Evolutionary conservation across 2,113 vertebrate genomes (phyloP), one percentile per base, ranked within the genome.

Genomic region (Ranitomeya imitator): DNA sequence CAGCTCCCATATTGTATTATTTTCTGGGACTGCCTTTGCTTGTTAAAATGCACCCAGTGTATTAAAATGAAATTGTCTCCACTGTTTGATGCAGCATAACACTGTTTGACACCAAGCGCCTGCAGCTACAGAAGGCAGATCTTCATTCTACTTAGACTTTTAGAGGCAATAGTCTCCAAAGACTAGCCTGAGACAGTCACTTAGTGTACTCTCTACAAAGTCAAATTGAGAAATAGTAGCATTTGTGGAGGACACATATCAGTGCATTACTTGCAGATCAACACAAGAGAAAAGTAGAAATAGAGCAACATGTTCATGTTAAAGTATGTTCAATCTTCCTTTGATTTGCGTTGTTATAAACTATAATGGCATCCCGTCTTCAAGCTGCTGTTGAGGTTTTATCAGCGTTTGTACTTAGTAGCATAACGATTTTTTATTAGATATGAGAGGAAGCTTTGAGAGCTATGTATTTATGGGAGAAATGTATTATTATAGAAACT

Each of bases 41-140:
- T 92, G 91, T 93, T 94, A 93, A 93, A 92, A 91, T 89, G 91
- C 91, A 89, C 90, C 92, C 93, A 63, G 9, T 93, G 92, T 93
- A 93, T 95, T 92, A 93, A 93, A 94, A 94, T 93, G 93, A 93
- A 94, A 94, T 93, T 94, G 93, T 94, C 93, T 92, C 91, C 93
- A 91, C 93, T 92, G 93, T 91, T 92, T 92, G 92, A 92, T 92
- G 89, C 93, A 89, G 88, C 85, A 15, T 93, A 94, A 93, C 91
- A 57, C 90, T 91, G 89, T 91, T 95, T 94, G 94, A 95, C 93
- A 92, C 86, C 90, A 90, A 92, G 71, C 6, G 89, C 94, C 90
- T 8, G 88, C 89, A 94, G 95, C 93, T 93, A 93, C 91, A 93
- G 92, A 93, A 94, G 93, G 93, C 92, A 95, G 94, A 92, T 93